These are phyloP conservation scores for Lycocorax pyrrhopterus DNA, from an alignment of 2,113 vertebrate species.

Conservation along the genomic window DNA sequence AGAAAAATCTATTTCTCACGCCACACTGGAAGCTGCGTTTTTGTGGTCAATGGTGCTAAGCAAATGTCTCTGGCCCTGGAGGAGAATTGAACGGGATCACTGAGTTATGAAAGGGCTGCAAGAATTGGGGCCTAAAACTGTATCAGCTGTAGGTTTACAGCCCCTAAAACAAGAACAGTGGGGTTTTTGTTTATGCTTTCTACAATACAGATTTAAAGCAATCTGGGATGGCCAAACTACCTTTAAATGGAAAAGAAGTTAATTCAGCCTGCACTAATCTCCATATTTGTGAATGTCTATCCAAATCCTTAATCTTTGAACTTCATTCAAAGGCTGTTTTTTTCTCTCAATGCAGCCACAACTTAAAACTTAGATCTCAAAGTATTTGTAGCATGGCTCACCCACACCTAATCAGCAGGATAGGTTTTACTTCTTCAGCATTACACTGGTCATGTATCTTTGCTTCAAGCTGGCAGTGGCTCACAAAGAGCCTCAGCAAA, in stretches of 20 bases:
- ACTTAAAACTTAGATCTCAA: not conserved
- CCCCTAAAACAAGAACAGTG: not conserved
- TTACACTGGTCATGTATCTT: not conserved
- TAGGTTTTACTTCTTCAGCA: not conserved
- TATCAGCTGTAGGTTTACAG: not conserved
- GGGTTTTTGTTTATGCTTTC: not conserved
- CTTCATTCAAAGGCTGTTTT: fast-evolving
- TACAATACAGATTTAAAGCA: not conserved
- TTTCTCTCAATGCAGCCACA: fast-evolving
- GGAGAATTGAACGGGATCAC: not conserved
- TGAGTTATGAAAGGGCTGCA: not conserved
- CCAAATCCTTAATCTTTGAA: not conserved
- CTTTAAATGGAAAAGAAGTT: not conserved
- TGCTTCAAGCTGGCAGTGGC: not conserved
- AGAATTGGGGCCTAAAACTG: not conserved
- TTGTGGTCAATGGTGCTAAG: not conserved
- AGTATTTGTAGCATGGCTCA: not conserved
- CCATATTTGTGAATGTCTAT: not conserved
- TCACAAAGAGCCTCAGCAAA: not conserved
- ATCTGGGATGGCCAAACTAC: not conserved
- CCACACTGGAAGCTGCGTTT: not conserved
- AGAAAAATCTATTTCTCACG: not conserved
- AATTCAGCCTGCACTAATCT: not conserved
- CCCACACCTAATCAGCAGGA: not conserved
- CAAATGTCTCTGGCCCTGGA: not conserved